phyloP scores from a whole-genome alignment of 2,888 invertebrate species.

The Amphipoea oculea region DNA sequence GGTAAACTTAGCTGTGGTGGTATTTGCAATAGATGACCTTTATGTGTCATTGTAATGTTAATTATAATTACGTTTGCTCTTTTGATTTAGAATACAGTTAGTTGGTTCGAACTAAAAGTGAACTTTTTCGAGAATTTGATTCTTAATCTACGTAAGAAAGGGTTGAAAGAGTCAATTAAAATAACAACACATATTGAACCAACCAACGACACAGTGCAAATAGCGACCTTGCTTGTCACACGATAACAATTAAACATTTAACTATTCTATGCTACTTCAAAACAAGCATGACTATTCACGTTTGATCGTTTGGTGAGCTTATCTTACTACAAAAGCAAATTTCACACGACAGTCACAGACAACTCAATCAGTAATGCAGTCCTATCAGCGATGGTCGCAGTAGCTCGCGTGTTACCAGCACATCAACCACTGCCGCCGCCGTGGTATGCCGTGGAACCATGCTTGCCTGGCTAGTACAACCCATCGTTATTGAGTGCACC shows the following conservation, averaged over 20 bases:
- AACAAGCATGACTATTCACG: not conserved
- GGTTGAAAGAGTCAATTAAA: not conserved
- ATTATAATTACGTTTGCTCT: not conserved
- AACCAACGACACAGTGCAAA: not conserved
- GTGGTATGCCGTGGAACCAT: not conserved
- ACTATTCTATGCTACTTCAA: not conserved
- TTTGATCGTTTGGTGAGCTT: no score
- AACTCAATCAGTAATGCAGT: constrained; percentile 16
- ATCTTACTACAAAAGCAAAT: not conserved
- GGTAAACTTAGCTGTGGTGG: no score
- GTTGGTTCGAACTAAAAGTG: not conserved
- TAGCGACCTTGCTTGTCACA: not conserved
- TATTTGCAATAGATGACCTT: not conserved
- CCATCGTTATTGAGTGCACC: constrained; percentile 31
- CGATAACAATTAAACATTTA: not conserved
- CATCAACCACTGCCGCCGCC: constrained; percentile 13
- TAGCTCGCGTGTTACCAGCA: constrained; percentile 36
- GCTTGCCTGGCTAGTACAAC: constrained; percentile 14
- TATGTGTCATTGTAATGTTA: not conserved
- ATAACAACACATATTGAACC: not conserved
- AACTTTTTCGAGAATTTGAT: not conserved
- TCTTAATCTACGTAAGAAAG: no score
- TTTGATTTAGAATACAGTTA: not conserved
- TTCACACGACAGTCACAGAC: constrained; percentile 7
- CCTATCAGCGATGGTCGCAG: constrained; percentile 23